These are phyloP conservation scores for Leptinotarsa undecemlineata DNA, from an alignment of 1,140 invertebrate genomes.

Conservation along the genomic window DNA sequence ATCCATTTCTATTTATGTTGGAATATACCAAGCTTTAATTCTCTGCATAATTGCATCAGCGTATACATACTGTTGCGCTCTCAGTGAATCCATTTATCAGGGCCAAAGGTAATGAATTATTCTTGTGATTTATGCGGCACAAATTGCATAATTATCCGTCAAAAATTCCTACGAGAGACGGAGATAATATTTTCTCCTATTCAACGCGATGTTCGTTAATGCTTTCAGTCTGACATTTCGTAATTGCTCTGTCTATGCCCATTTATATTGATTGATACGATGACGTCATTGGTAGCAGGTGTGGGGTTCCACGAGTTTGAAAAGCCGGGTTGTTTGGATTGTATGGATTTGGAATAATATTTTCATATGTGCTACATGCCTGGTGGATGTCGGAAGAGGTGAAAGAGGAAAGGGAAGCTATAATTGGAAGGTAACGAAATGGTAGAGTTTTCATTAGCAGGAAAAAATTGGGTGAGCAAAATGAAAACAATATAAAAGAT, in stretches of 20 bases:
- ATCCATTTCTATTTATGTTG: neutral
- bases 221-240: neutral
- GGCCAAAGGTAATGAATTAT: slow-evolving; percentile 10
- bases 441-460: too few species aligned
- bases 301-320: too few species aligned
- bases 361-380: too few species aligned
- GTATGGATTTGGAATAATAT: too few species aligned
- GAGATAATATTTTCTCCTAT: neutral
- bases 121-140: slow-evolving; percentile 8
- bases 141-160: slow-evolving; percentile 5
- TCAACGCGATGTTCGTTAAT: neutral
- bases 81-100: slow-evolving; percentile 10
- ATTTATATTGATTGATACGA: neutral
- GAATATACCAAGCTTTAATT: neutral
- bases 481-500: too few species aligned
- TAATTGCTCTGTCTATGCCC: neutral
- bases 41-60: neutral
- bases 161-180: slow-evolving; percentile 4
- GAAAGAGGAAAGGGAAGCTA: too few species aligned
- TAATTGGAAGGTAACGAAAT: too few species aligned
- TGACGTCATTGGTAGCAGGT: too few species aligned
- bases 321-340: too few species aligned
- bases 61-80: neutral
- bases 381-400: too few species aligned
- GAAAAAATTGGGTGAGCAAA: too few species aligned